Evolutionary conservation across 2,113 vertebrate species (phyloP).

Genomic region (Hemicordylus capensis): DNA sequence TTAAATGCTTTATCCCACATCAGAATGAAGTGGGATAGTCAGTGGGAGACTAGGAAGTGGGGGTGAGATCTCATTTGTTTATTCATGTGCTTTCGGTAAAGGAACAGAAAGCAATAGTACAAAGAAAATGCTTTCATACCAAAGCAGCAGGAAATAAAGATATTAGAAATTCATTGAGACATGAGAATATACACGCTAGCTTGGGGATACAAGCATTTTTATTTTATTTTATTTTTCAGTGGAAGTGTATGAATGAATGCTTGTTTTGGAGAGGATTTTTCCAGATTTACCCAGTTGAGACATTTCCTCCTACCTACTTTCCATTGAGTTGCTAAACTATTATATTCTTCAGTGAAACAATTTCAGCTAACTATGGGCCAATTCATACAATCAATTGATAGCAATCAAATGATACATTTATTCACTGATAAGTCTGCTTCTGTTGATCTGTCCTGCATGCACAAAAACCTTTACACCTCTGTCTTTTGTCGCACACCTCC

Average conservation of each 20-base stretch:
- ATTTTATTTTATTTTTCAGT: not conserved
- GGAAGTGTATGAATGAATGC: not conserved
- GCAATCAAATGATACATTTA: not conserved
- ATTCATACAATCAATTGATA: not conserved
- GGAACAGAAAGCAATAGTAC: not conserved
- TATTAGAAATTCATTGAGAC: not conserved
- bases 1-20: not conserved
- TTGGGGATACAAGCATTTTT: not conserved
- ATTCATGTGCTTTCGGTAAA: slow-evolving; percentile 8
- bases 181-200: not conserved
- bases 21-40: not conserved
- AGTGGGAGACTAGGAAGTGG: slow-evolving; percentile 2
- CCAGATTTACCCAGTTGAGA: not conserved
- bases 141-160: not conserved
- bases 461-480: not conserved
- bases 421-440: not conserved
- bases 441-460: not conserved
- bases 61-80: slow-evolving; percentile 13
- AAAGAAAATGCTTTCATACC: slow-evolving; percentile 1
- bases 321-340: not conserved
- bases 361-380: not conserved
- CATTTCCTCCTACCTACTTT: not conserved
- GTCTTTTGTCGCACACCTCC: not conserved
- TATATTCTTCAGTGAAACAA: not conserved
- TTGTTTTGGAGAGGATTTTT: not conserved